These are phyloP conservation scores for Callospermophilus lateralis DNA, from an alignment of 2,113 vertebrate genomes.

Conservation along the genomic window DNA sequence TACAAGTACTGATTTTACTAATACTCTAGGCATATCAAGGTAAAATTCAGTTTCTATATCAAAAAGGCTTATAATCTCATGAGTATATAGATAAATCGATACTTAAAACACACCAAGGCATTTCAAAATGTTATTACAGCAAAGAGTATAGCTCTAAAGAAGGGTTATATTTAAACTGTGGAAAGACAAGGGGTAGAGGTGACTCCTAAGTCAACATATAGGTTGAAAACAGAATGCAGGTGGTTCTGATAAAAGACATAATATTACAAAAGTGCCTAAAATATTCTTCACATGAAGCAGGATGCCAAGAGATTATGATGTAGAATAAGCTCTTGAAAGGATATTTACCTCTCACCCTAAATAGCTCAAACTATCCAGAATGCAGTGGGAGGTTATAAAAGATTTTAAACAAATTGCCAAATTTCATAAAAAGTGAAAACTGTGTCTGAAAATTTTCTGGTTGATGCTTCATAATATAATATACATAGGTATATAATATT, in stretches of 20 bases:
- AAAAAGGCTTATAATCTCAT: background rate
- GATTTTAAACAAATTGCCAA: constrained; percentile 8
- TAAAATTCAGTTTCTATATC: constrained; percentile 31
- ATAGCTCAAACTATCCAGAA: background rate
- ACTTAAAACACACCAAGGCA: background rate
- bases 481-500: background rate
- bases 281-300: background rate
- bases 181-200: background rate
- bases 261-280: background rate
- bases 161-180: background rate
- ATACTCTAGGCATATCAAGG: background rate
- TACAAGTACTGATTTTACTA: background rate
- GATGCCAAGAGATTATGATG: background rate
- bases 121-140: background rate
- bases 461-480: background rate
- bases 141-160: background rate
- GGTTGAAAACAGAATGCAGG: background rate
- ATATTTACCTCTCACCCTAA: background rate
- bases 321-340: background rate
- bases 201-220: background rate
- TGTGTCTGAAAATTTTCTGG: background rate
- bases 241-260: background rate
- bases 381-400: background rate
- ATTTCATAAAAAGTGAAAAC: background rate
- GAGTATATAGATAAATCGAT: background rate